phyloP scores from a whole-genome alignment of 2,797 vertebrate genomes.

The Mico argentatus region DNA sequence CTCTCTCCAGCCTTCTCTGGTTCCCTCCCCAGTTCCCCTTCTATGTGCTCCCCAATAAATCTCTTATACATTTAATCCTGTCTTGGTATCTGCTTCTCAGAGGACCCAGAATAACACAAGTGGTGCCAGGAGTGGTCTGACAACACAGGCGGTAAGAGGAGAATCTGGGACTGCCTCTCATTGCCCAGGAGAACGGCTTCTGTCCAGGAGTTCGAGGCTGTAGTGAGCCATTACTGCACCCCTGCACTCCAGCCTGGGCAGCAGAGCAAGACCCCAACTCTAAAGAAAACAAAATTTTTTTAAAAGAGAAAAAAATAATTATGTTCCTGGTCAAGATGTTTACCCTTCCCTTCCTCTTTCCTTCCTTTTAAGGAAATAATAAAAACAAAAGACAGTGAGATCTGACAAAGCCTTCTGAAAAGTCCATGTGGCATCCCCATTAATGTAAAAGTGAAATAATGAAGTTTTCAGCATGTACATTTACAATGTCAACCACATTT shows the following conservation, averaged over 20 bases:
- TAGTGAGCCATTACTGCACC: neutral
- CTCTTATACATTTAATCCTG: neutral
- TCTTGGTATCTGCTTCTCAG: neutral
- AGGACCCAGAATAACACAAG: neutral
- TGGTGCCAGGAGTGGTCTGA: neutral
- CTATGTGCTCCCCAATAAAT: neutral
- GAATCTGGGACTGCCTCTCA: neutral
- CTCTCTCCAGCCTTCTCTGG: neutral
- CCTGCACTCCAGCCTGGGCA: neutral
- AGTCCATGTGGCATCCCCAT: neutral
- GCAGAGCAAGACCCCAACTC: neutral
- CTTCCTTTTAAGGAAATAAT: conserved; percentile 40
- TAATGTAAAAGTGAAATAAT: conserved; percentile 4
- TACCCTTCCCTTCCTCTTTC: neutral
- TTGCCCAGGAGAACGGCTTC: neutral
- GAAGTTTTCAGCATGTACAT: conserved; percentile 3
- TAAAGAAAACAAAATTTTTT: neutral
- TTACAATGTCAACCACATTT: neutral
- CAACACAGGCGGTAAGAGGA: neutral
- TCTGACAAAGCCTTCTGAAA: neutral
- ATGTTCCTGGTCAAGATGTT: conserved; percentile 36
- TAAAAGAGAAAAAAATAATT: neutral
- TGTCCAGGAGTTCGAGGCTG: neutral
- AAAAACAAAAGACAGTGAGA: conserved; percentile 28
- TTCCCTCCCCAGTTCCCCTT: neutral